Evolutionary conservation across 1,140 invertebrate species (phyloP), one percentile per base, ranked within the genome.

Genomic region (Sitodiplosis mosellana): DNA sequence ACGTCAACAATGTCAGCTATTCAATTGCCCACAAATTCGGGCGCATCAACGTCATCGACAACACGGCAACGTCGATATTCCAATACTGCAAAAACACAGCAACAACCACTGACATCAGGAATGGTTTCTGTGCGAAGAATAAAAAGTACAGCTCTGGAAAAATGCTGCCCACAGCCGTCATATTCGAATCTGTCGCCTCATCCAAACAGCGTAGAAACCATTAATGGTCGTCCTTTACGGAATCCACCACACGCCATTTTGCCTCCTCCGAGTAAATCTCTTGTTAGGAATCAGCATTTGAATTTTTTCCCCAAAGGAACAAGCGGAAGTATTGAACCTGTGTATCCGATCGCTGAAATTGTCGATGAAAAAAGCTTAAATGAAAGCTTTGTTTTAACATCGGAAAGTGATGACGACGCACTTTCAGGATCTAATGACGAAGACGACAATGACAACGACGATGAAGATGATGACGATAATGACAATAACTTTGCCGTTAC

Each of bases 331-430:
- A 50, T 65, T 73, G 55, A 68, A 75, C 54, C 75, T 76, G 15
- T 81, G 79, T 62, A 63, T 77, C 36, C 76, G 1, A 87, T 87
- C 56, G 82, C 78, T 2, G 83, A 87, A 66, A 81, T 85, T 58
- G 80, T 77, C 17, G 82, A 85, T 58, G 82, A 87, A 64, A 82
- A 46, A 56, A 49, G 41, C 46, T 1, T 51, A 49, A 34, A 48
- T 20, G 17, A 48, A 22, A 11, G 22, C 12, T 46, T 46, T 46
- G 7, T 27, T 14, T 44, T 18, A 14, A 21, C 33, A 17, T 18
- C 41, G 41, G 41, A 11, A 14, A 38, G 15, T 12, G 58, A 52
- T n/a, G 56, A 61, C n/a, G 59, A 60, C 20, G 59, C 51, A 41
- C 49, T 59, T 40, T 40, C 41, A 21, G 41, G 18, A 36, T 40